A percentile compares a stretch with the other conserved stretches of the same genome.
phyloP scores from a whole-genome alignment of 1,140 invertebrate species.

The Philaenus spumarius region DNA sequence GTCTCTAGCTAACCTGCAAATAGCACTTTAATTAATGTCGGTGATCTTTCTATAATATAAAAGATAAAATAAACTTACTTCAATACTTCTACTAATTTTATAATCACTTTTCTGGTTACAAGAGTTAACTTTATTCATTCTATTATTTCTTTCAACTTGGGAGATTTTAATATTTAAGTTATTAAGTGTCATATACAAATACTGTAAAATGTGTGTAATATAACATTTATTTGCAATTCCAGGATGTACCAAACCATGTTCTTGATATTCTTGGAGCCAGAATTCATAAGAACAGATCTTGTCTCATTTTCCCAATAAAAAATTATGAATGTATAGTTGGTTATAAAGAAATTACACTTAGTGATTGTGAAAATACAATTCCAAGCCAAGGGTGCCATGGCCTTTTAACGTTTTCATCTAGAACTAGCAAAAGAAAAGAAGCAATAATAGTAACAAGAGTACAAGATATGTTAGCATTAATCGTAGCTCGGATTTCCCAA shows the following conservation, averaged over 20 bases:
- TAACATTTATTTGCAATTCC: too few relatives aligned
- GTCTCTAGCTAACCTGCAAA: too few relatives aligned
- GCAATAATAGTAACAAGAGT: conserved; percentile 58
- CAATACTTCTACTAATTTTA: too few relatives aligned
- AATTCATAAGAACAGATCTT: conserved; percentile 39
- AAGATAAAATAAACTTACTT: too few relatives aligned
- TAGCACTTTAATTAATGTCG: too few relatives aligned
- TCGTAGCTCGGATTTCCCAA: conserved; percentile 39
- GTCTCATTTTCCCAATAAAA: conserved; percentile 57
- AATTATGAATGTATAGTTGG: conserved; percentile 52
- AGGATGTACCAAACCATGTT: conserved; percentile 35
- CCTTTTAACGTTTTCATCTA: conserved; percentile 33
- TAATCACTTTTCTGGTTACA: too few relatives aligned
- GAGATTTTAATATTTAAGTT: too few relatives aligned
- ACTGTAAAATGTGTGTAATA: too few relatives aligned
- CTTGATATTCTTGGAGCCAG: conserved; percentile 39
- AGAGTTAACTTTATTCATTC: too few relatives aligned
- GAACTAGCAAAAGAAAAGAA: conserved; percentile 38
- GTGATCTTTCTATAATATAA: too few relatives aligned
- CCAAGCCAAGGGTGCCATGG: conserved; percentile 42
- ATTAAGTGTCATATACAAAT: too few relatives aligned
- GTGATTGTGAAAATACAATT: conserved; percentile 39
- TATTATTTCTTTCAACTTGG: too few relatives aligned
- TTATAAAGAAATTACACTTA: conserved; percentile 47
- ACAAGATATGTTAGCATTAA: conserved; percentile 53